Evolutionary conservation across 2,888 invertebrate genomes (phyloP), one percentile per base, ranked within the genome.

Genomic region (Lycaena phlaeas): DNA sequence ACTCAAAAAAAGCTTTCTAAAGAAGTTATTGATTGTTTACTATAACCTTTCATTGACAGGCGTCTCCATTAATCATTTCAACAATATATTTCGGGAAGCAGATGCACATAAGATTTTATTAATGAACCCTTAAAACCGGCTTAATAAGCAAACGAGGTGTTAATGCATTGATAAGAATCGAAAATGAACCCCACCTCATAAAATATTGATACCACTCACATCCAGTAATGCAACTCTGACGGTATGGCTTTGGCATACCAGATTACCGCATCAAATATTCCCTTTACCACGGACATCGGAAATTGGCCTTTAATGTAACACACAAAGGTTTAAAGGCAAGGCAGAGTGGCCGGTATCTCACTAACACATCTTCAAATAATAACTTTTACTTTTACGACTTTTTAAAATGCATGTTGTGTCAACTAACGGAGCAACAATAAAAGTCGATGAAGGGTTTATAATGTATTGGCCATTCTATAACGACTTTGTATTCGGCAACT

Each of bases 341-440:
- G 76, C 84, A 84, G 82, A n/a, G 84, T 82, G 82, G 67, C 62
- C 65, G 67, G 70, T 79, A 81, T 84, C 81, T 79, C 67, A 71
- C 69, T 71, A 71, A 77, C 64, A 50, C 61, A 79, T 84, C 79
- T 75, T 62, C 54, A 67, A 74, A 77, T 75, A 69, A n/a, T n/a
- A 70, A 79, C 74, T 81, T 75, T 81, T 84, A 78, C 76, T 82
- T 81, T 81, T 79, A 75, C 70, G 61, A 56, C 50, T 61, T 55
- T 65, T 78, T 77, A 69, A 73, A 74, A 73, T 69, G 65, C 69
- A 68, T 73, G 62, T 68, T 60, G 66, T 68, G 79, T 77, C 64
- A 65, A 52, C 59, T 68, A 68, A 72, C 69, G 68, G 68, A 51
- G 59, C 55, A 56, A 37, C 44, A 46, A 53, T 53, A 50, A 51